These are phyloP conservation scores for Lepidotrigona ventralis DNA, from an alignment of 1,140 invertebrate species.

Conservation along the genomic window DNA sequence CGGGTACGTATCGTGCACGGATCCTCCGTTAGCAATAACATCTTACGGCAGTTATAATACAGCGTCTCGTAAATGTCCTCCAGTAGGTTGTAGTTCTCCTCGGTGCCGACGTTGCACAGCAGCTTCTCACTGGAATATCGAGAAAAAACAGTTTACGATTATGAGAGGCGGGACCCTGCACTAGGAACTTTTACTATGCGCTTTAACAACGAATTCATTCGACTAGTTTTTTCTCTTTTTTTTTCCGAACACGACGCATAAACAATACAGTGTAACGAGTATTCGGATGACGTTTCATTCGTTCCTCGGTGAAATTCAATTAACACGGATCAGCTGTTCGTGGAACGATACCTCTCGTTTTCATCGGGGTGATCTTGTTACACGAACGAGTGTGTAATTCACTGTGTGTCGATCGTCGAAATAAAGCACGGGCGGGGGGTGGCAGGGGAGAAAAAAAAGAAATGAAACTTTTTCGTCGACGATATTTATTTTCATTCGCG, in stretches of 20 bases:
- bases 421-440: neutral
- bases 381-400: neutral
- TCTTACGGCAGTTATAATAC: constrained; percentile 76
- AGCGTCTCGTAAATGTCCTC: constrained; percentile 78
- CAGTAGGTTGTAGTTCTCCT: constrained; percentile 77
- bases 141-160: constrained; percentile 26
- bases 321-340: neutral
- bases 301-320: constrained; percentile 19
- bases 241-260: neutral
- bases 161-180: neutral
- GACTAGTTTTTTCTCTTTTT: too few relatives aligned
- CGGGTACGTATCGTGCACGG: neutral
- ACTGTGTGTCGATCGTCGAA: neutral
- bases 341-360: constrained; percentile 10
- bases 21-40: neutral
- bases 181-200: neutral
- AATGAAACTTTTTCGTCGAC: neutral
- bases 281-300: neutral
- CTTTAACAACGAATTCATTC: neutral
- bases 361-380: constrained; percentile 20
- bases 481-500: neutral
- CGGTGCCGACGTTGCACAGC: constrained; percentile 70
- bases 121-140: constrained; percentile 74
- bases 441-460: neutral
- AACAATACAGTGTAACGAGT: neutral